phyloP scores from a whole-genome alignment of 2,797 vertebrate genomes.

The Brachyrhaphis roseni region DNA sequence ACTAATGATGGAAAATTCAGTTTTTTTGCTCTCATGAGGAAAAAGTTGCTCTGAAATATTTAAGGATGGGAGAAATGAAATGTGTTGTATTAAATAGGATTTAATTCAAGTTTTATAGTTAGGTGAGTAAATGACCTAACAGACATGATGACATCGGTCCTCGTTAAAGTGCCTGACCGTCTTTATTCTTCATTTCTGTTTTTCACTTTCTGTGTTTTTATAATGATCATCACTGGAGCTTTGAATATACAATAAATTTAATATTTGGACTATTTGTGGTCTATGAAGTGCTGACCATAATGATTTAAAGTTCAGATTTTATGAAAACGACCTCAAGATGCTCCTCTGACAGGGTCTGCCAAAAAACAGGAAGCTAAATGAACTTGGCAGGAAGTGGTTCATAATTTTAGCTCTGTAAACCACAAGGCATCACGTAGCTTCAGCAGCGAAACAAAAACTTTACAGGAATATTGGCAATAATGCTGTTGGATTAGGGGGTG shows the following conservation, averaged over 20 bases:
- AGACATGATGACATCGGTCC: neutral
- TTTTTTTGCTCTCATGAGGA: neutral
- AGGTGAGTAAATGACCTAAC: neutral
- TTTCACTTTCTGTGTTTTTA: slow-evolving; percentile 4
- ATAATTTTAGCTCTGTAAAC: too few relatives aligned
- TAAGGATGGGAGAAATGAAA: neutral
- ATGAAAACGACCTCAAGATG: too few relatives aligned
- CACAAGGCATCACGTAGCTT: too few relatives aligned
- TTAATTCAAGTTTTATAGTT: neutral
- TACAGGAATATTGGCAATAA: too few relatives aligned
- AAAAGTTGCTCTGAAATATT: neutral
- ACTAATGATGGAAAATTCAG: neutral
- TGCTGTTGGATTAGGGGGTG: too few relatives aligned
- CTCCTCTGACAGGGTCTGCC: too few relatives aligned
- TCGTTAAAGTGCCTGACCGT: neutral
- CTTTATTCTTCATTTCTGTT: neutral
- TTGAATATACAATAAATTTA: slow-evolving; percentile 15
- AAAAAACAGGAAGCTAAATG: too few relatives aligned
- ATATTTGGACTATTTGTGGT: neutral
- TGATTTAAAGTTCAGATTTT: too few relatives aligned
- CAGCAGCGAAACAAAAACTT: too few relatives aligned
- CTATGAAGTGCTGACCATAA: too few relatives aligned
- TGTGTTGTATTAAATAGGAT: neutral
- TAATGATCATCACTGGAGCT: neutral
- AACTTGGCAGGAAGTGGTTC: too few relatives aligned